Evolutionary conservation across 2,797 vertebrate species (phyloP).

Genomic region (Telmatherina bonti): DNA sequence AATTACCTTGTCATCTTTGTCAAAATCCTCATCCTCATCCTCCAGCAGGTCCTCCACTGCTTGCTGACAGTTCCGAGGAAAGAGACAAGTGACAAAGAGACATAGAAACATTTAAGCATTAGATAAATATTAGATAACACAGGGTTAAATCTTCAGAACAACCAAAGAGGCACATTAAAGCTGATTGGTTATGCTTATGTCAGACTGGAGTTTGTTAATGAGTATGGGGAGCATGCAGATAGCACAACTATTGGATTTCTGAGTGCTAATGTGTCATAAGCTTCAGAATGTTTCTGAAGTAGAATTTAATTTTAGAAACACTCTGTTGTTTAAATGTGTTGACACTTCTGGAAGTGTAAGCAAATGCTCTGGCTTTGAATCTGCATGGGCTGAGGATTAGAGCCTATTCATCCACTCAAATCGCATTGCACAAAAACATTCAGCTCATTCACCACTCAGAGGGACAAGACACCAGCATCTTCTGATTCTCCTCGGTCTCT

Average conservation of each 20-base stretch:
- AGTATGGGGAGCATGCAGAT: conserved; percentile 55
- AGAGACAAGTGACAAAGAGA: conserved; percentile 68
- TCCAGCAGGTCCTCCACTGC: conserved; percentile 97
- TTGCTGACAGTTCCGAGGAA: conserved; percentile 82
- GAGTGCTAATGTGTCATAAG: conserved; percentile 61
- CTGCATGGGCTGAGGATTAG: conserved; percentile 70
- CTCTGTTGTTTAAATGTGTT: conserved; percentile 72
- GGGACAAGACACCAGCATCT: conserved; percentile 39
- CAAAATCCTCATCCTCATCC: conserved; percentile 98
- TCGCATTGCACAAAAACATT: conserved; percentile 56
- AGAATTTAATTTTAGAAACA: conserved; percentile 75
- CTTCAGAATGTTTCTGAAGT: conserved; percentile 54
- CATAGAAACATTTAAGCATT: conserved; percentile 61
- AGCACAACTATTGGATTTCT: conserved; percentile 48
- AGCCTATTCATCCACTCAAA: conserved; percentile 70
- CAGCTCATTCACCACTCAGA: conserved; percentile 42
- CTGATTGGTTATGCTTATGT: conserved; percentile 70
- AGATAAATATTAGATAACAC: conserved; percentile 65
- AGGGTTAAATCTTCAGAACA: conserved; percentile 65
- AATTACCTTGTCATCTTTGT: conserved; percentile 99
- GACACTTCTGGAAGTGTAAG: conserved; percentile 73
- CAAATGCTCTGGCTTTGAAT: conserved; percentile 69
- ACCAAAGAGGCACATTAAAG: conserved; percentile 64
- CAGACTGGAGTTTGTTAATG: conserved; percentile 64
- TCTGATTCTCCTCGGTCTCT: conserved; percentile 27